phyloP scores from a whole-genome alignment of 2,888 invertebrate species.

The Ichneumoninae sp. region DNA sequence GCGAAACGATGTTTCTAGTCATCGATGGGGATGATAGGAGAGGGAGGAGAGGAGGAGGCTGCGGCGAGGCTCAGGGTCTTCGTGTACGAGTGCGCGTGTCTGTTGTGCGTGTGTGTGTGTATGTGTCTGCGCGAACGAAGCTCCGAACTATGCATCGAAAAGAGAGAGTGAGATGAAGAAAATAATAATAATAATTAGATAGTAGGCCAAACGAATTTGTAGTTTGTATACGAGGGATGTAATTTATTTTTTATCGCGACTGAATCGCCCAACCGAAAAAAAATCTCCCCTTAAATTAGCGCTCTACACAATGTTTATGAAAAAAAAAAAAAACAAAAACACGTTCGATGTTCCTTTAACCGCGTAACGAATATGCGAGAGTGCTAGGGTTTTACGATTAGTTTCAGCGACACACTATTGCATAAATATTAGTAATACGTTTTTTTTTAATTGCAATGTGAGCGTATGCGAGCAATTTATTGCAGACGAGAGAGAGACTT shows the following conservation, averaged over 20 bases:
- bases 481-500: constrained; percentile 30
- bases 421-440: constrained; percentile 3
- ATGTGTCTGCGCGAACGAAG: constrained; percentile 38
- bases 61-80: constrained; percentile 62
- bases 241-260: constrained; percentile 81
- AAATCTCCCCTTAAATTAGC: constrained; percentile 52
- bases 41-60: constrained; percentile 66
- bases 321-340: constrained; percentile 68
- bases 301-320: constrained; percentile 46
- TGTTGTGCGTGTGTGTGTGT: neutral
- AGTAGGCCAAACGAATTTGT: constrained; percentile 72
- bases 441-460: constrained; percentile 12
- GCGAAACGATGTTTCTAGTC: constrained; percentile 82
- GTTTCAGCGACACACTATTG: constrained; percentile 23
- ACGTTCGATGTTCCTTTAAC: constrained; percentile 79
- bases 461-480: constrained; percentile 40
- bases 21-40: constrained; percentile 68
- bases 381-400: constrained; percentile 56
- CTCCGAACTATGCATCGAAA: constrained; percentile 67
- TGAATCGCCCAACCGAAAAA: constrained; percentile 63
- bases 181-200: constrained; percentile 69
- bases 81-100: constrained; percentile 40
- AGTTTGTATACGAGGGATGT: constrained; percentile 71
- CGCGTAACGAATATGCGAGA: constrained; percentile 68
- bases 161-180: constrained; percentile 42